phyloP scores from a whole-genome alignment of 1,140 invertebrate genomes.

The Alviniconcha marisindica region DNA sequence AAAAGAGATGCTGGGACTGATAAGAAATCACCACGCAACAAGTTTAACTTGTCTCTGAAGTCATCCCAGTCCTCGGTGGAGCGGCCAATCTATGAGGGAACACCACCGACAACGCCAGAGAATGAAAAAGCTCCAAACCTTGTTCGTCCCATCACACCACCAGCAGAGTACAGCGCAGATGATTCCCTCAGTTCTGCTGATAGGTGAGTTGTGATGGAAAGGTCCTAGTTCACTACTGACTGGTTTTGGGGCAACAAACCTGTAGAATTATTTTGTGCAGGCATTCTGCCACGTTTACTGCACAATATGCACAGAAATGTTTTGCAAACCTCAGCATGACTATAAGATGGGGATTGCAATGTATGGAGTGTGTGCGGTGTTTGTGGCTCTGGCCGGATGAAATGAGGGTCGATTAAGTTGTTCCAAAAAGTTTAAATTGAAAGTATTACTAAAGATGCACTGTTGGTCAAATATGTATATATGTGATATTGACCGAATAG shows the following conservation, averaged over 20 bases:
- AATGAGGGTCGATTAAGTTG: too few species aligned
- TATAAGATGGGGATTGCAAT: too few species aligned
- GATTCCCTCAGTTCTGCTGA: slow-evolving; percentile 36
- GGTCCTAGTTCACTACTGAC: not conserved
- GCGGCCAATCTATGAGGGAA: slow-evolving; percentile 64
- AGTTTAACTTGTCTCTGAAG: slow-evolving; percentile 39
- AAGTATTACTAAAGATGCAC: too few species aligned
- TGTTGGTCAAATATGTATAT: too few species aligned
- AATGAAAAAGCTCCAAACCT: slow-evolving; percentile 50
- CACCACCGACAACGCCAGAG: slow-evolving; percentile 65
- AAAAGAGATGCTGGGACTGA: slow-evolving; percentile 35
- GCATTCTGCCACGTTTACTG: too few species aligned
- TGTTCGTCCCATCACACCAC: slow-evolving; percentile 64
- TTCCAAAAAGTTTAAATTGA: too few species aligned
- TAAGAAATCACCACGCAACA: slow-evolving; percentile 31
- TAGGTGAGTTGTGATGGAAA: slow-evolving; percentile 31
- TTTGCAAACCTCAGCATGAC: too few species aligned
- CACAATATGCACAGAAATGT: too few species aligned
- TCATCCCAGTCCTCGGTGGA: slow-evolving; percentile 48
- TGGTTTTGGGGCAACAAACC: not conserved
- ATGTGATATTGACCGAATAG: too few species aligned
- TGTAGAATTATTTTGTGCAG: not conserved
- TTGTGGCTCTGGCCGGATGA: too few species aligned
- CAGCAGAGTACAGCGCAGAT: slow-evolving; percentile 36
- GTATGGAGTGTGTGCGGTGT: too few species aligned